These are phyloP conservation scores for Nephila pilipes DNA, from an alignment of 1,140 invertebrate species.

Conservation along the genomic window DNA sequence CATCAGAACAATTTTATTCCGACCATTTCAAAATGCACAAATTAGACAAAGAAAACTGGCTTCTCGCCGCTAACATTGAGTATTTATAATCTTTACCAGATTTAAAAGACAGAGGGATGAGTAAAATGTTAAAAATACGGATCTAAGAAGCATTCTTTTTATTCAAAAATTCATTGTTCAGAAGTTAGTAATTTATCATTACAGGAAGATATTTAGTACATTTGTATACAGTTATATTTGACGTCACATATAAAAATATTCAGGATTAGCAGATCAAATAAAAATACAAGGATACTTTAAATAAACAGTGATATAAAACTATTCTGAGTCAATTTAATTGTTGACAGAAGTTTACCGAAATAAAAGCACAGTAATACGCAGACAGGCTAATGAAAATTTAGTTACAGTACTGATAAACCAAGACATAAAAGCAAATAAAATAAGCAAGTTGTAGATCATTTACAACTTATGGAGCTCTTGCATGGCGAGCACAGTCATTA, in stretches of 20 bases:
- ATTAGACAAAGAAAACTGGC: constrained; percentile 16
- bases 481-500: neutral
- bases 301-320: constrained; percentile 64
- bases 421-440: constrained; percentile 69
- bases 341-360: constrained; percentile 71
- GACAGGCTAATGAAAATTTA: neutral
- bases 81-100: neutral
- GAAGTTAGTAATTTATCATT: constrained; percentile 37
- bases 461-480: neutral
- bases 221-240: constrained; percentile 34
- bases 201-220: neutral
- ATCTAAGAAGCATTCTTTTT: constrained; percentile 7
- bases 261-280: constrained; percentile 6
- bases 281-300: constrained; percentile 51
- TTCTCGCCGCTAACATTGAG: neutral
- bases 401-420: constrained; percentile 32
- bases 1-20: constrained; percentile 52
- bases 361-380: constrained; percentile 69
- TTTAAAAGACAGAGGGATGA: constrained; percentile 39
- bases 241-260: constrained; percentile 37
- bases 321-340: constrained; percentile 67
- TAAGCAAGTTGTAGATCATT: neutral
- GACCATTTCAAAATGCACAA: constrained; percentile 22
- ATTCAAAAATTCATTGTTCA: neutral
- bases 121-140: constrained; percentile 56